Evolutionary conservation across 2,888 invertebrate species (phyloP), one percentile per base, ranked within the genome.

Genomic region (Nesidiocoris tenuis): DNA sequence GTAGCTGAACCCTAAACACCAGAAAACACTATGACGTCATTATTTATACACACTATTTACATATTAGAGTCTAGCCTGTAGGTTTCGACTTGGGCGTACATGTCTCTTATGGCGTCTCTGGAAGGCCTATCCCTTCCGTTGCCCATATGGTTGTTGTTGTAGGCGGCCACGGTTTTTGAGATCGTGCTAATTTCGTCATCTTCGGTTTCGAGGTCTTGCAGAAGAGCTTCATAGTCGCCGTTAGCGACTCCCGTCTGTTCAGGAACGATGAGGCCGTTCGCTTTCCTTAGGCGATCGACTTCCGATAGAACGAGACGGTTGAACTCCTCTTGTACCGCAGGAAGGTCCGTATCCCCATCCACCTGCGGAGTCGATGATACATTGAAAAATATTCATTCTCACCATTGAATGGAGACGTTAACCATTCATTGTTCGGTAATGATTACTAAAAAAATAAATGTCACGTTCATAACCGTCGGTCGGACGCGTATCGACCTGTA

Each of bases 291-390:
- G 17, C 78, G 71, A 56, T 80, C 80, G 83, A 92, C 89, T 81
- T 92, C 88, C 78, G 90, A 89, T 18, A 88, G 85, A 23, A 93
- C 86, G 0, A 90, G 88, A 23, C 88, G 86, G 70, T 89, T 88
- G 83, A 94, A 94, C 82, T 93, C 93, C 23, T 88, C 86, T 81
- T 92, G 91, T 0, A 94, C 94, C 5, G 90, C 89, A 0, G 87
- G 84, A 5, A 90, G 88, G 81, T 94, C 94, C 0, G 94, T 93
- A 81, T 94, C 94, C 0, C 94, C 94, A 81, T 94, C 94, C 76
- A 94, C 91, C 93, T 93, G 25, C 1, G 57, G 57, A 18, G 19
- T n/a, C n/a, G n/a, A n/a, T n/a, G 54, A n/a, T n/a, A n/a, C n/a
- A n/a, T n/a, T n/a, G n/a, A n/a, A n/a, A n/a, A n/a, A n/a, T n/a